phyloP scores from a whole-genome alignment of 2,797 vertebrate species.

The Ptychadena robeensis region DNA sequence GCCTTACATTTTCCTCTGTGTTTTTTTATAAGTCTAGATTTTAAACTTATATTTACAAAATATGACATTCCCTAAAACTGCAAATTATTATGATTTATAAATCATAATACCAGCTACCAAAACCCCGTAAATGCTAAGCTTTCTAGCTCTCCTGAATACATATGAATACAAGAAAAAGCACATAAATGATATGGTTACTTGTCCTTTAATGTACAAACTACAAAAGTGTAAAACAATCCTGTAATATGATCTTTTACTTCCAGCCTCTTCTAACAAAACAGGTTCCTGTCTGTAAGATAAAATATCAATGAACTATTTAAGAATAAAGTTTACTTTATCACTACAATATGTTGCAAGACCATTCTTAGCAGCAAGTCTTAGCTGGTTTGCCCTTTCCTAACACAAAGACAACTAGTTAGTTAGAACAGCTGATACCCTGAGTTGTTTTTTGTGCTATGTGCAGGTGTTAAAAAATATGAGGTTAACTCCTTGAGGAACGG shows the following conservation, averaged over 20 bases:
- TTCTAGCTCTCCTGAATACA: neutral
- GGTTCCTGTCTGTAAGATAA: conserved; percentile 16
- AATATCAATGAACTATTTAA: conserved; percentile 32
- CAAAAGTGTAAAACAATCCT: neutral
- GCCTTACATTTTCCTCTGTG: too few relatives aligned
- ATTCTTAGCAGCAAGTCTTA: conserved; percentile 32
- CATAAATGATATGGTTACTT: neutral
- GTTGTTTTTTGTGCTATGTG: conserved; percentile 20
- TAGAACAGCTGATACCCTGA: conserved; percentile 31
- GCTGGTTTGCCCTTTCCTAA: conserved; percentile 40
- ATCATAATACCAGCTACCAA: neutral
- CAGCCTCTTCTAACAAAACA: conserved; percentile 1
- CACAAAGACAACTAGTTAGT: conserved; percentile 24
- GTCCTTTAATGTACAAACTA: neutral
- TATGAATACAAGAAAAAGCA: neutral
- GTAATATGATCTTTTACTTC: conserved; percentile 22
- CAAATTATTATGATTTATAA: neutral
- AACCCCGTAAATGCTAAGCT: neutral
- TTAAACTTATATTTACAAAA: too few relatives aligned
- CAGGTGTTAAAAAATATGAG: conserved; percentile 24
- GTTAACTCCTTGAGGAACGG: neutral
- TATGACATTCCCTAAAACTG: too few relatives aligned
- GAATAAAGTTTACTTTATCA: conserved; percentile 6
- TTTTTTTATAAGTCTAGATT: too few relatives aligned
- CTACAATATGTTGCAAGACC: conserved; percentile 19